Percentiles rank a stretch among this genome's conserved stretches.
Conservation (phyloP, 35 echinoderm and acorn worm species). For the Strongylocentrotus purpuratus region DNA sequence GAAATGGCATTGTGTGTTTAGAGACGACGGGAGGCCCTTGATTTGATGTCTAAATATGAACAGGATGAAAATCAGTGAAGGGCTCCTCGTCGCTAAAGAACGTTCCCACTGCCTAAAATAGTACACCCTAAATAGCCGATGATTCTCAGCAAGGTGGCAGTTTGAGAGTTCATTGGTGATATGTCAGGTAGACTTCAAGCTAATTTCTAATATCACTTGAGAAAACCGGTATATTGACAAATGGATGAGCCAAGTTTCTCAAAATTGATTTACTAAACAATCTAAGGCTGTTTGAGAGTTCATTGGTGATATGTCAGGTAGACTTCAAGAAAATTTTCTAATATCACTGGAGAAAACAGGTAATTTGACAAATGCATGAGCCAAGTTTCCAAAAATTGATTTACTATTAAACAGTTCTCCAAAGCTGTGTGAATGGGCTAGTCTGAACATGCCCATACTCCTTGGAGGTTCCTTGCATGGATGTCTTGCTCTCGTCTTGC, state of each 20-base stretch:
- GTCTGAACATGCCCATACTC: background rate
- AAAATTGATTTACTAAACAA: background rate
- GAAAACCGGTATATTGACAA: background rate
- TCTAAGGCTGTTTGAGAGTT: background rate
- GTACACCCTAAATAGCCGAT: background rate
- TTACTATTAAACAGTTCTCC: background rate
- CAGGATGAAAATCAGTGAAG: background rate
- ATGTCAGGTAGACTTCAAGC: too few relatives aligned
- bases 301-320: too few relatives aligned
- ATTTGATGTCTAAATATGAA: conserved; percentile 19
- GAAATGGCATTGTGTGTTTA: background rate
- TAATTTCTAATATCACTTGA: background rate
- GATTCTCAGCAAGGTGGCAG: background rate
- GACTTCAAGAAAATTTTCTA: background rate
- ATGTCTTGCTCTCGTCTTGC: background rate
- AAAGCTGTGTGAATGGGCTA: background rate
- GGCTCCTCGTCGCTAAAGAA: background rate
- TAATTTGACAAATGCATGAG: background rate
- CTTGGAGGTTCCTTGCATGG: background rate
- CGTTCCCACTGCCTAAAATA: background rate
- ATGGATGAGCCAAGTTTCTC: background rate
- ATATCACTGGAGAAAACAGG: background rate
- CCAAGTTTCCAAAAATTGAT: background rate
- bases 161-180: background rate
- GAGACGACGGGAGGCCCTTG: background rate